A percentile compares a stretch with the other conserved stretches of the same genome.
These are phyloP conservation scores for Coccyzus lansbergi DNA, from an alignment of 2,797 vertebrate species.

Conservation along the genomic window DNA sequence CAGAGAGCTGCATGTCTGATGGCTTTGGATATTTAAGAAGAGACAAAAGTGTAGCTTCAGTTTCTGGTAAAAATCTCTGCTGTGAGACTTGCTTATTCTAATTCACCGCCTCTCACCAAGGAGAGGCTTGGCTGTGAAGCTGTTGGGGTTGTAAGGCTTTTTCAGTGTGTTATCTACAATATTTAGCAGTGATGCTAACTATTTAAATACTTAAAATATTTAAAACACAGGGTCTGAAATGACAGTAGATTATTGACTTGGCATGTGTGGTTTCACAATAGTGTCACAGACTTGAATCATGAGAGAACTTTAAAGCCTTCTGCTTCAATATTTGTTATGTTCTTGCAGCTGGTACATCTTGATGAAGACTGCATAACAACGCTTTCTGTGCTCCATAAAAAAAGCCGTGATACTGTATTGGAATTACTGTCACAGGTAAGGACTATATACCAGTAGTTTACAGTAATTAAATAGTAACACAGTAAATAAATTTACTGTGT, in stretches of 20 bases:
- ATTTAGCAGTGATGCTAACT: not conserved
- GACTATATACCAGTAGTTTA: not conserved
- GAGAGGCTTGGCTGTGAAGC: not conserved
- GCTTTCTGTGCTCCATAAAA: slow-evolving; percentile 87
- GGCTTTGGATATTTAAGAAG: not conserved
- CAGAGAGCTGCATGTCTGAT: rapidly evolving
- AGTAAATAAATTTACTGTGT: not conserved
- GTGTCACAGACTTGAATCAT: not conserved
- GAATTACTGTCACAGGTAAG: slow-evolving; percentile 88
- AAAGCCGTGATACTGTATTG: slow-evolving; percentile 81
- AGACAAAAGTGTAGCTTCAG: not conserved
- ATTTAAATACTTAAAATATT: not conserved
- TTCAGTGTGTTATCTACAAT: not conserved
- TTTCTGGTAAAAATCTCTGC: not conserved
- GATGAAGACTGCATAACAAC: slow-evolving; percentile 93
- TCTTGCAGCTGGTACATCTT: slow-evolving; percentile 83
- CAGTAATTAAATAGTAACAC: not conserved
- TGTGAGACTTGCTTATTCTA: not conserved
- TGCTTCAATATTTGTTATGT: not conserved
- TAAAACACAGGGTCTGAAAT: not conserved
- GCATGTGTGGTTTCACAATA: not conserved
- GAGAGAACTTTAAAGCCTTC: not conserved
- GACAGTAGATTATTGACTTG: not conserved
- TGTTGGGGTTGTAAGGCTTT: not conserved
- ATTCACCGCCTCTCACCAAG: not conserved